phyloP scores from a whole-genome alignment of 53 echinoderm and acorn worm genomes.

The Crossaster papposus region DNA sequence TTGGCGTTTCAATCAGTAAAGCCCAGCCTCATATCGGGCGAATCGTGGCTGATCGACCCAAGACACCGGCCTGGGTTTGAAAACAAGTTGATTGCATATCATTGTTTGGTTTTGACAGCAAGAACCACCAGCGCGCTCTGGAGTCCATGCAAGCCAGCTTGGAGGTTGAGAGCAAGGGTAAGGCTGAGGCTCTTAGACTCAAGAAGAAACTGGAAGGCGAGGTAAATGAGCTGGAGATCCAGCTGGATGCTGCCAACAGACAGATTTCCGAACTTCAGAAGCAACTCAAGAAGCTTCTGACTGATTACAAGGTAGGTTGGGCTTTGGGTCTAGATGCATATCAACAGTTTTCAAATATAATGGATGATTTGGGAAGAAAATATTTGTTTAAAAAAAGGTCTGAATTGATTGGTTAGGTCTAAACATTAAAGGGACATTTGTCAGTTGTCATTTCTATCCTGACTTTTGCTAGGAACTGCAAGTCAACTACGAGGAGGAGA shows the following conservation, averaged over 20 bases:
- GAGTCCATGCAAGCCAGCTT: constrained; percentile 98
- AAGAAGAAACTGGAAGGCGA: constrained; percentile 99
- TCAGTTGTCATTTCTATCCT: too few species aligned
- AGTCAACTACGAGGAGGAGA: constrained; percentile 80
- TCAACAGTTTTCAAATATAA: not conserved
- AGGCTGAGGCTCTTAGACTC: constrained; percentile 87
- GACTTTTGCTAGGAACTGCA: constrained; percentile 74
- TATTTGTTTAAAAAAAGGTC: not conserved
- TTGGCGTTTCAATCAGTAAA: not conserved
- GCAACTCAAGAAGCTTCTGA: constrained; percentile 94
- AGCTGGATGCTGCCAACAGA: constrained; percentile 96
- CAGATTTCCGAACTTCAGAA: constrained; percentile 81
- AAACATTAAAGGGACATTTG: too few species aligned
- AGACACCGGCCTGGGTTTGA: too few species aligned
- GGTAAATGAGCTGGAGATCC: constrained; percentile 97
- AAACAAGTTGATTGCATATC: too few species aligned
- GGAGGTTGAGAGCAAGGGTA: constrained; percentile 90
- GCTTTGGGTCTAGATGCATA: not conserved
- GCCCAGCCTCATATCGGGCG: too few species aligned
- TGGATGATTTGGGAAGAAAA: not conserved
- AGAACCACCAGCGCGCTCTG: constrained; percentile 86
- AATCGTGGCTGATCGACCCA: too few species aligned
- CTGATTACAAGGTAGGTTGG: constrained; percentile 75
- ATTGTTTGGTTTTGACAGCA: constrained; percentile 60
- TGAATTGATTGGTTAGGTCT: not conserved